These are phyloP conservation scores for Hirudo medicinalis DNA, from an alignment of 1,140 invertebrate genomes.

Conservation along the genomic window DNA sequence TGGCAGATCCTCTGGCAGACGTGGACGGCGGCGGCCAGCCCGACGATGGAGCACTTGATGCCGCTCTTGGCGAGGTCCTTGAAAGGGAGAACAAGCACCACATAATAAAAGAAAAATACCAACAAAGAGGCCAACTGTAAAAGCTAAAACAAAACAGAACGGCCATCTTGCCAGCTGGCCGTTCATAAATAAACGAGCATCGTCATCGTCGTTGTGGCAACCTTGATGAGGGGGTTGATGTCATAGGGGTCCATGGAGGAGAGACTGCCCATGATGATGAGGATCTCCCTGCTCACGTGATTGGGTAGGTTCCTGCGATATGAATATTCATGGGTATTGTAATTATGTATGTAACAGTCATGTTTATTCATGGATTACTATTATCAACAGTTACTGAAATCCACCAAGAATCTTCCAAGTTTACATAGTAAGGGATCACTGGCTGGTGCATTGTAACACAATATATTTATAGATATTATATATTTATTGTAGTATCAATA, in stretches of 20 bases:
- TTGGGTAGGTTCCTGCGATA: slow-evolving; percentile 69
- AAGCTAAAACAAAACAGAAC: background rate
- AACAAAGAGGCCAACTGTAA: background rate
- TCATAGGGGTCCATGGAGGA: slow-evolving; percentile 93
- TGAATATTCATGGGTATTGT: slow-evolving; percentile 15
- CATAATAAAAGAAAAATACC: background rate
- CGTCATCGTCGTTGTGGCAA: slow-evolving; percentile 33
- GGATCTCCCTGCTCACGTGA: slow-evolving; percentile 79
- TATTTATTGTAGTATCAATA: too few relatives aligned
- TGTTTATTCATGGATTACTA: too few relatives aligned
- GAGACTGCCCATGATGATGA: slow-evolving; percentile 73
- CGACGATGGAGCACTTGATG: slow-evolving; percentile 82
- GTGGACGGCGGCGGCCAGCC: slow-evolving; percentile 81
- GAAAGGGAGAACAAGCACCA: slow-evolving; percentile 20
- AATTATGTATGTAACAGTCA: too few relatives aligned
- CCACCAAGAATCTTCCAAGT: too few relatives aligned
- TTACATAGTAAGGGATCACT: too few relatives aligned
- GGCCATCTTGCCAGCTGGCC: too few relatives aligned
- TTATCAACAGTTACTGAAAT: too few relatives aligned
- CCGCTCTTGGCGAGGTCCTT: slow-evolving; percentile 43
- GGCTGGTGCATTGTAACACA: too few relatives aligned
- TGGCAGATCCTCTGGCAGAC: slow-evolving; percentile 70
- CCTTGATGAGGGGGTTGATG: slow-evolving; percentile 71
- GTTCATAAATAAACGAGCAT: background rate
- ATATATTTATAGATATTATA: too few relatives aligned